Conservation (phyloP, 1,140 invertebrate species). For the Geopemphigus sp. region DNA sequence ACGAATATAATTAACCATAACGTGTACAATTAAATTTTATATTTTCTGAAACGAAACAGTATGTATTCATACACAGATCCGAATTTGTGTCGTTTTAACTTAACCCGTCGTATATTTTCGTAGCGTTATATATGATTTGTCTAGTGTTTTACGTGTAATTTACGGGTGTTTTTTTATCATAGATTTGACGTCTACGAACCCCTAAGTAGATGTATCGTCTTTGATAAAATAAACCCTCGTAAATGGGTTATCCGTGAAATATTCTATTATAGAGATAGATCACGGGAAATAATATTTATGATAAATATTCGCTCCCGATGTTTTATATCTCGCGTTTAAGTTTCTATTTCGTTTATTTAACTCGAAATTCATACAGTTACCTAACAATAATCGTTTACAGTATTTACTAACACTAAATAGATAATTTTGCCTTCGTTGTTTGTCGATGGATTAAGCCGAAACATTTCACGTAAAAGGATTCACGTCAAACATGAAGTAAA, state of each 20-base stretch:
- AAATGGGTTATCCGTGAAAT: not conserved
- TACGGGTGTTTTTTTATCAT: not conserved
- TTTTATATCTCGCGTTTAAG: no score
- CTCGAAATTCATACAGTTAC: no score
- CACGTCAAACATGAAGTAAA: not conserved
- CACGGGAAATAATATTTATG: no score
- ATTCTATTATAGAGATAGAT: no score
- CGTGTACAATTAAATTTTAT: not conserved
- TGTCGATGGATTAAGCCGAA: no score
- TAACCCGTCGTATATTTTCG: no score
- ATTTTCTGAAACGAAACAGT: not conserved
- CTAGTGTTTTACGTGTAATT: not conserved
- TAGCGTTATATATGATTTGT: no score
- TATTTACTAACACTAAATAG: not conserved
- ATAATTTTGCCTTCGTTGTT: not conserved
- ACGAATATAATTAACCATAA: not conserved
- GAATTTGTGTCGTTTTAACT: no score
- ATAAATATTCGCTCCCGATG: no score
- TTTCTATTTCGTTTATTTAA: no score
- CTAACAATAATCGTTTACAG: not conserved
- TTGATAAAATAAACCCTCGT: slow-evolving; percentile 19
- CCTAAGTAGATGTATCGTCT: slow-evolving; percentile 20
- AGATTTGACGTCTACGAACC: slow-evolving; percentile 16
- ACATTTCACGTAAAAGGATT: not conserved
- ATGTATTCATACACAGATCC: no score